Evolutionary conservation across 2,113 vertebrate genomes (phyloP).

Genomic region (Xenopus laevis): DNA sequence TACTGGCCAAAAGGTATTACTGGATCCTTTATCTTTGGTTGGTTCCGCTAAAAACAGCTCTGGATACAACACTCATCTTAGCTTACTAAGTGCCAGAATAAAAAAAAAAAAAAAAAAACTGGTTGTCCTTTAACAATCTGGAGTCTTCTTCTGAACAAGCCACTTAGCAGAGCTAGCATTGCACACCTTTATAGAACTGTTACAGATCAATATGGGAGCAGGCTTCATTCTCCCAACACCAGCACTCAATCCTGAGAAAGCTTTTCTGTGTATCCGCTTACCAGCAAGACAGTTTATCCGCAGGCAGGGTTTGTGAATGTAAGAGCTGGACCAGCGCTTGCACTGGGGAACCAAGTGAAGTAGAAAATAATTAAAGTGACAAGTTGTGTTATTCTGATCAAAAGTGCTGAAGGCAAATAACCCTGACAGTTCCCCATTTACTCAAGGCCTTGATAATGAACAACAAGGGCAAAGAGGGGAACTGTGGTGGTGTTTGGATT

Average conservation of each 20-base stretch:
- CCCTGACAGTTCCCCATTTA: constrained; percentile 45
- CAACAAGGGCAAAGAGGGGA: constrained; percentile 33
- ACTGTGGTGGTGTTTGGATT: constrained; percentile 10
- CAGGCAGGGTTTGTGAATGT: constrained; percentile 35
- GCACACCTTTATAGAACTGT: constrained; percentile 12
- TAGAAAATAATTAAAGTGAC: constrained; percentile 46
- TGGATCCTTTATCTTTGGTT: too few relatives aligned
- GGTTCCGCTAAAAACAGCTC: too few relatives aligned
- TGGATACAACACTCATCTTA: too few relatives aligned
- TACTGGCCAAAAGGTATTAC: too few relatives aligned
- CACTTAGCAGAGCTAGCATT: constrained; percentile 27
- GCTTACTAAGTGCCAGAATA: too few relatives aligned
- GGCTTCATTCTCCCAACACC: constrained; percentile 6
- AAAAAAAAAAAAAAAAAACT: background rate
- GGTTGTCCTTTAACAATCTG: constrained; percentile 3
- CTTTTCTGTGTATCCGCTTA: constrained; percentile 36
- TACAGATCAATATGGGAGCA: constrained; percentile 23
- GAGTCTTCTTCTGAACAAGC: background rate
- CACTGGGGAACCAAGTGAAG: constrained; percentile 41
- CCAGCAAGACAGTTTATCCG: constrained; percentile 27
- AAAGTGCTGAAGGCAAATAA: constrained; percentile 46
- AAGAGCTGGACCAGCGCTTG: constrained; percentile 33
- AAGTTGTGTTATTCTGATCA: constrained; percentile 46
- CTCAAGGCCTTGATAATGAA: constrained; percentile 42
- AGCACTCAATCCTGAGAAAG: constrained; percentile 23